phyloP scores from a whole-genome alignment of 2,888 invertebrate genomes.

The Scaptomyza polygonia region DNA sequence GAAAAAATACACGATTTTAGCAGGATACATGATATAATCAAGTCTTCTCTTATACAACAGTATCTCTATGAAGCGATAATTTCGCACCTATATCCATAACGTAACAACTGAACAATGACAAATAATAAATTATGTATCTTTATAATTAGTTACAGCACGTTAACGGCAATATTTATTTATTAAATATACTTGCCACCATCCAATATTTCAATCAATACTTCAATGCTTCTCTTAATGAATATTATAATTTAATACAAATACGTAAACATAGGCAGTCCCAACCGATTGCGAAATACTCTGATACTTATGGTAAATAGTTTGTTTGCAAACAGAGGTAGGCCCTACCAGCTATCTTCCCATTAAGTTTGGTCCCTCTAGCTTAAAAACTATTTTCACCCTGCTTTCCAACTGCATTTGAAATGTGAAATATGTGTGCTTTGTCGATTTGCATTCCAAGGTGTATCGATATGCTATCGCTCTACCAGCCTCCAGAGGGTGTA shows the following conservation, averaged over 20 bases:
- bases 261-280: constrained; percentile 49
- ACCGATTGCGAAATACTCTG: too few relatives aligned
- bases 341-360: too few relatives aligned
- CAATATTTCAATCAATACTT: constrained; percentile 2
- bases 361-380: too few relatives aligned
- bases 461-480: too few relatives aligned
- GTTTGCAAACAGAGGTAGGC: too few relatives aligned
- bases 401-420: too few relatives aligned
- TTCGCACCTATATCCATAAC: constrained; percentile 64
- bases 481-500: too few relatives aligned
- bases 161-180: constrained; percentile 37
- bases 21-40: constrained; percentile 9
- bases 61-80: constrained; percentile 32
- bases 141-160: constrained; percentile 53
- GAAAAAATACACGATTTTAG: background rate
- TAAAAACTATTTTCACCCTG: too few relatives aligned
- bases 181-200: constrained; percentile 10
- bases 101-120: constrained; percentile 75
- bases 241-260: constrained; percentile 42
- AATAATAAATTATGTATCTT: constrained; percentile 70
- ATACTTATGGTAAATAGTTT: too few relatives aligned
- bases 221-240: constrained; percentile 29
- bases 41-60: constrained; percentile 7
- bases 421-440: too few relatives aligned
- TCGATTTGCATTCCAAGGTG: too few relatives aligned